Evolutionary conservation across 53 echinoderm and acorn worm species (phyloP), one percentile per base, ranked within the genome.

Genomic region (Arbacia lixula): DNA sequence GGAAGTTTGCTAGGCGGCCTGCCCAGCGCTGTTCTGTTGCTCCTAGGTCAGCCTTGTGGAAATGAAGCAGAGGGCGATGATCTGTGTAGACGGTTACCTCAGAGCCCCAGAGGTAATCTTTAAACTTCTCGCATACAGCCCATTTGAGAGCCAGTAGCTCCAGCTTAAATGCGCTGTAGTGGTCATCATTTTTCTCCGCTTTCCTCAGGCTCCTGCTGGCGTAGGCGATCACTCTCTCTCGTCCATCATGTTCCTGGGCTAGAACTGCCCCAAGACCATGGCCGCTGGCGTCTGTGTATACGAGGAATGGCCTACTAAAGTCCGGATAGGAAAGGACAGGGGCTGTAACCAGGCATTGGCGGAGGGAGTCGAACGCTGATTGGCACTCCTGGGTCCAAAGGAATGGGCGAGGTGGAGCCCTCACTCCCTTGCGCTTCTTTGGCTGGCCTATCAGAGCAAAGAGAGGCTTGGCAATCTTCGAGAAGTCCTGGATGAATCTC

Each of bases 281-380:
- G 42, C 66, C 78, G 51, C 90, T 90, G 33, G 90, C 90, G 58
- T 90, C 90, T 28, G 90, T 90, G 58, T 86, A 90, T 32, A 90
- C 19, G 27, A 76, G 26, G 50, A 90, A 90, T 34, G 90, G 90
- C 37, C 46, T 52, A 5, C 78, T 27, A 60, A 68, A 90, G 68
- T 79, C 79, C 6, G 86, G 78, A 60, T 85, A 85, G 36, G 77
- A 85, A 3, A 89, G 85, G 6, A 89, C 55, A 1, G 89, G 89
- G 22, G 89, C 85, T 25, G 85, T 65, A 39, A 74, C 50, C 84
- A 84, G 76, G 9, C 64, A 19, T 30, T 76, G 39, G 14, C 60
- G 85, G 1, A 85, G 85, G 2, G 49, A 10, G 36, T 85, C 77
- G 27, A 90, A 90, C 3, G 90, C 86, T 19, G 53, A 41, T 62